Evolutionary conservation across 2,888 invertebrate species (phyloP).

Genomic region (Cerastis leucographa): DNA sequence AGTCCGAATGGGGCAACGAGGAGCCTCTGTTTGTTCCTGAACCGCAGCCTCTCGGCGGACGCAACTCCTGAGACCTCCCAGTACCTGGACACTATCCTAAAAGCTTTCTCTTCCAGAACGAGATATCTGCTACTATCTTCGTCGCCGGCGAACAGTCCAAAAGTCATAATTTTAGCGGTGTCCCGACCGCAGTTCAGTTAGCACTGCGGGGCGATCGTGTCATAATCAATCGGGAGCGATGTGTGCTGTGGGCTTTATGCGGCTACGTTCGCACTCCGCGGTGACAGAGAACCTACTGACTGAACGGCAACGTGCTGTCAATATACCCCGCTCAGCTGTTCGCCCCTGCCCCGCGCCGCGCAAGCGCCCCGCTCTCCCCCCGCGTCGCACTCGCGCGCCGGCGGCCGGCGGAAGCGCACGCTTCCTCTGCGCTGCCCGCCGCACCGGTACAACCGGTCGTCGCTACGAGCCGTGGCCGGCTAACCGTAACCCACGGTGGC

Average conservation of each 20-base stretch:
- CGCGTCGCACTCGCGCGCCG: conserved; percentile 75
- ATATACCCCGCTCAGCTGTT: conserved; percentile 92
- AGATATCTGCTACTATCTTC: conserved; percentile 87
- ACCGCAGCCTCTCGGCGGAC: conserved; percentile 86
- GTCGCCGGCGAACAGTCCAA: conserved; percentile 88
- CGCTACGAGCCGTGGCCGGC: conserved; percentile 65
- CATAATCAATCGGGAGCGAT: conserved; percentile 83
- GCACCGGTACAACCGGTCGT: conserved; percentile 60
- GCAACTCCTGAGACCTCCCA: conserved; percentile 86
- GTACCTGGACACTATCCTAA: conserved; percentile 89
- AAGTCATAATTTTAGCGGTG: conserved; percentile 90
- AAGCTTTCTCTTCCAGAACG: conserved; percentile 87
- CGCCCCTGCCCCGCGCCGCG: conserved; percentile 83
- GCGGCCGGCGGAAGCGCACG: conserved; percentile 61
- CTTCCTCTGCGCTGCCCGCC: conserved; percentile 52
- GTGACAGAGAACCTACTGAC: conserved; percentile 90
- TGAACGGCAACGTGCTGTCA: conserved; percentile 90
- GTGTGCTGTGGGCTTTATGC: conserved; percentile 73
- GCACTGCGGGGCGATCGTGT: conserved; percentile 87
- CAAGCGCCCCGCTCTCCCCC: conserved; percentile 78
- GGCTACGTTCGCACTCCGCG: conserved; percentile 88
- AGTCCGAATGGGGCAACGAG: conserved; percentile 82
- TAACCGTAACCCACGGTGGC: conserved; percentile 71
- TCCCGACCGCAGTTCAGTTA: conserved; percentile 87
- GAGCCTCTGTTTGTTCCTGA: conserved; percentile 81